Percentiles rank a stretch among this genome's conserved stretches.
These are phyloP conservation scores for Ellobius talpinus DNA, from an alignment of 2,113 vertebrate genomes.

Conservation along the genomic window DNA sequence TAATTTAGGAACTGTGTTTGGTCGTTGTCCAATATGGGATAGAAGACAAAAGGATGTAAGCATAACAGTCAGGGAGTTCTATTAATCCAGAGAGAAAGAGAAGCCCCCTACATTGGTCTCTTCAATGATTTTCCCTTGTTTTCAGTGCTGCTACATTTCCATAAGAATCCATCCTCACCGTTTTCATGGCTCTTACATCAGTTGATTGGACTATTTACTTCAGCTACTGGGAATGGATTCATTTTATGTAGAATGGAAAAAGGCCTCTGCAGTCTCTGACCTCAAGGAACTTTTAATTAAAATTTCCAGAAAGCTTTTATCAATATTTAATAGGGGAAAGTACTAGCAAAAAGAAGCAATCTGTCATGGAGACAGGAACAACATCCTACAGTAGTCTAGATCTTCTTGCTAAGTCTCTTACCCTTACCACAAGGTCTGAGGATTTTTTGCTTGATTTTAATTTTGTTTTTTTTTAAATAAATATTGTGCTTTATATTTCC, in stretches of 20 bases:
- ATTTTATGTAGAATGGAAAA: conserved; percentile 14
- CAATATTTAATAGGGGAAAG: conserved; percentile 48
- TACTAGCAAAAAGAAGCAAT: neutral
- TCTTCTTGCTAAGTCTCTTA: neutral
- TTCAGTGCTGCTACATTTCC: neutral
- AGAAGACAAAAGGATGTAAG: neutral
- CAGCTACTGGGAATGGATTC: neutral
- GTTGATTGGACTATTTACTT: conserved; percentile 5
- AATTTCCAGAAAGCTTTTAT: conserved; percentile 59
- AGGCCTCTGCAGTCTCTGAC: neutral
- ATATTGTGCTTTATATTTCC: neutral
- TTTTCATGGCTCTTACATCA: neutral
- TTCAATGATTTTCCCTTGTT: neutral
- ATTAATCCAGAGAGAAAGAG: neutral
- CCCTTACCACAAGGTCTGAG: neutral
- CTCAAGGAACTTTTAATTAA: conserved; percentile 61
- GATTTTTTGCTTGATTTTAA: neutral
- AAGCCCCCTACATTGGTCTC: neutral
- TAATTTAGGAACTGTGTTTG: neutral
- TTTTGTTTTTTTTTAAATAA: neutral
- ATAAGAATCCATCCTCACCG: neutral
- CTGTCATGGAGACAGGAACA: neutral
- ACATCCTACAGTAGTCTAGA: neutral
- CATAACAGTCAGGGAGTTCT: neutral
- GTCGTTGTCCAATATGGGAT: neutral